phyloP scores from a whole-genome alignment of 2,797 vertebrate species.

The Syndactyla subalaris region DNA sequence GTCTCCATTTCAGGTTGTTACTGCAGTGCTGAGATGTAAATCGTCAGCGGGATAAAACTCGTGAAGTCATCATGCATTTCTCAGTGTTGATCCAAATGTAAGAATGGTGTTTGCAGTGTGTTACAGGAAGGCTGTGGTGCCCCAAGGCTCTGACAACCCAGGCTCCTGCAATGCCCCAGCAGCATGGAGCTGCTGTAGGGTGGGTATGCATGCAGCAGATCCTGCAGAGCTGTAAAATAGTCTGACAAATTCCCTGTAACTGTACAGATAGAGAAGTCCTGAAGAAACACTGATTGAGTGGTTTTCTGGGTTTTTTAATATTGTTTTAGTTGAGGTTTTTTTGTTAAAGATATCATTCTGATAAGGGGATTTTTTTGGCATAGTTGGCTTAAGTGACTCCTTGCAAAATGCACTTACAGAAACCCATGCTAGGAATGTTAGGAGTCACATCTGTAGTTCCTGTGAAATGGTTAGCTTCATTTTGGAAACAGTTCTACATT shows the following conservation, averaged over 20 bases:
- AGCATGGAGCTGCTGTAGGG: not conserved
- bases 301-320: not conserved
- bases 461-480: not conserved
- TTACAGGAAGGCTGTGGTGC: not conserved
- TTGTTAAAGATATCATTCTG: not conserved
- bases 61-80: not conserved
- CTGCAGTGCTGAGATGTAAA: not conserved
- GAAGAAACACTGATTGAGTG: not conserved
- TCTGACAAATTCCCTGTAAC: not conserved
- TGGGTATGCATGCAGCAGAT: not conserved
- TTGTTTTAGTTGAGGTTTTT: too few relatives aligned
- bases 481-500: not conserved
- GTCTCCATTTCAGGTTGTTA: not conserved
- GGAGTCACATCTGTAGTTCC: not conserved
- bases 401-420: not conserved
- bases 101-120: not conserved
- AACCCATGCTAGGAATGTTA: not conserved
- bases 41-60: not conserved
- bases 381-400: not conserved
- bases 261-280: not conserved
- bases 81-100: not conserved
- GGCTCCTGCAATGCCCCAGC: not conserved
- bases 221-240: not conserved
- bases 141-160: not conserved
- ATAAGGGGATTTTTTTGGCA: not conserved